Base-by-base conservation (phyloP, 2,113 vertebrate species). In the Notothenia coriiceps region DNA sequence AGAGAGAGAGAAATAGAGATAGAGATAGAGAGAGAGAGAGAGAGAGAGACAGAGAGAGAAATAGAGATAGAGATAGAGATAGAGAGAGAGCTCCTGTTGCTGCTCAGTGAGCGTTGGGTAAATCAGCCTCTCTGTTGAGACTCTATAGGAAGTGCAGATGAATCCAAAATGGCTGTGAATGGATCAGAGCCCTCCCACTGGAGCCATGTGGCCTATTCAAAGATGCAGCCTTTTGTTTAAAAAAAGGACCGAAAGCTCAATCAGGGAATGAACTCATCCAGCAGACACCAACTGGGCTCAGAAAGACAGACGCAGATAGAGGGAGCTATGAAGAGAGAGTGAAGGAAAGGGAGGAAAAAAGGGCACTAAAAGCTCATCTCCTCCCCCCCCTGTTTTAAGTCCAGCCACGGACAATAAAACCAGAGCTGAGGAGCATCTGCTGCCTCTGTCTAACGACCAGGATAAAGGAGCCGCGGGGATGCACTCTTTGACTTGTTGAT, bases 161-260 rank as follows among this genome's bases (percentile, higher is more conserved):
- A 83, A 90, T 51, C 83, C 66, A 79, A 88, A 85, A 81, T 40
- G 73, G 66, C 83, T 76, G 72, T 91, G 84, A 95, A 93, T 89
- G 83, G 82, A 75, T 71, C 64, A 62, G 72, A 82, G 76, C 77
- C 85, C 88, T 79, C 86, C 84, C 75, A 85, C 83, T 73, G 59
- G 77, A 91, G 90, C 92, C 91, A 89, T 90, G 91, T 89, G 91
- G 90, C 51, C 88, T 80, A 91, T 88, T 91, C 85, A 93, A 75
- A 91, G 84, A 86, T 25, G 17, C 75, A 69, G 80, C 29, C 89
- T 82, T 93, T 93, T 93, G 86, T 89, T 82, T 88, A 66, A 72
- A 75, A 73, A n/a, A 29, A 29, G 18, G 15, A 74, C 77, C 75
- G 54, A 80, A 74, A 80, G 70, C 75, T 83, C 84, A 77, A 74